Evolutionary conservation across 2,797 vertebrate species (phyloP).

Genomic region (Sciaenops ocellatus): DNA sequence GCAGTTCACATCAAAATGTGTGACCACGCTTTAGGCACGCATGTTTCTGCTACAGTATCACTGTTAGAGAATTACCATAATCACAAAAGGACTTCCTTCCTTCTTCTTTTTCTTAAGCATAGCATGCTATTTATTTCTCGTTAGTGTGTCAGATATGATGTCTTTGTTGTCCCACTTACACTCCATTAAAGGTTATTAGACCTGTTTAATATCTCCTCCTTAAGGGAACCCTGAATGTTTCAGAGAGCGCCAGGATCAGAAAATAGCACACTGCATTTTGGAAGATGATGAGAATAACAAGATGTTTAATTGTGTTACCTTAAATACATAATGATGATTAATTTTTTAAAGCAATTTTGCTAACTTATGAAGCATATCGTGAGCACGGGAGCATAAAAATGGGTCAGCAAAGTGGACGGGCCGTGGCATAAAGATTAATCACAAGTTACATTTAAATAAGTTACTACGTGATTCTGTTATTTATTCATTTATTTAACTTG

Average conservation of each 20-base stretch:
- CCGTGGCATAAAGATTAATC: slow-evolving; percentile 76
- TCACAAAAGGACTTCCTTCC: neutral
- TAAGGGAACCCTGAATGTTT: slow-evolving; percentile 19
- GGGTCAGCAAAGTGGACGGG: slow-evolving; percentile 73
- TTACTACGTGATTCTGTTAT: slow-evolving; percentile 57
- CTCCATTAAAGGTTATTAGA: slow-evolving; percentile 41
- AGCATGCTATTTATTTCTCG: neutral
- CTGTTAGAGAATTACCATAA: neutral
- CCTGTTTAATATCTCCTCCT: slow-evolving; percentile 23
- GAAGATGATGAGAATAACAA: slow-evolving; percentile 53
- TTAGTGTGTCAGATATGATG: neutral
- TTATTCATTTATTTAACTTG: slow-evolving; percentile 44
- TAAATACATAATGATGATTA: slow-evolving; percentile 77
- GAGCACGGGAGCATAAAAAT: slow-evolving; percentile 67
- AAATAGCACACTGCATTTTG: slow-evolving; percentile 30
- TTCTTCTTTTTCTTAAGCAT: no score
- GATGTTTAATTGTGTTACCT: slow-evolving; percentile 75
- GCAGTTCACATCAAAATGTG: slow-evolving; percentile 53
- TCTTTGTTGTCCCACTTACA: slow-evolving; percentile 29
- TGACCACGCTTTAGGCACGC: slow-evolving; percentile 16
- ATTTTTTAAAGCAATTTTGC: slow-evolving; percentile 71
- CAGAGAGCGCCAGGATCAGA: neutral
- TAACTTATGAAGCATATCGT: slow-evolving; percentile 67
- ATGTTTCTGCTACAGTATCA: neutral
- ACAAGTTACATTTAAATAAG: slow-evolving; percentile 78